phyloP scores from a whole-genome alignment of 2,113 vertebrate genomes.

The Cairina moschata region DNA sequence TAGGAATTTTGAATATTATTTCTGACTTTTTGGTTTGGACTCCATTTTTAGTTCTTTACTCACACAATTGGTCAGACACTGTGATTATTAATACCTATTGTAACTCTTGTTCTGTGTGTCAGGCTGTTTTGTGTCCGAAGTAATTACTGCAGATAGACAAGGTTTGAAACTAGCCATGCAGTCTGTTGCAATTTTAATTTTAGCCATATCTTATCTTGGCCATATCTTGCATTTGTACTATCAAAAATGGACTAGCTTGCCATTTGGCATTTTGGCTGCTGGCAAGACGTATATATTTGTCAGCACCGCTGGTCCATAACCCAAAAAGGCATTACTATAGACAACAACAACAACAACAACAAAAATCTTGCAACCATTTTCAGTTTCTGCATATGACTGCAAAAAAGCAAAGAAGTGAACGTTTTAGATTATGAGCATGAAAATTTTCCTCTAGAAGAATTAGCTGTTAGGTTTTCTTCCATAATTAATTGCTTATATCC shows the following conservation, averaged over 20 bases:
- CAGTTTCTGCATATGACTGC: neutral
- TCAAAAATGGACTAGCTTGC: neutral
- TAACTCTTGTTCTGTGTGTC: neutral
- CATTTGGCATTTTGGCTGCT: neutral
- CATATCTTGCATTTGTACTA: neutral
- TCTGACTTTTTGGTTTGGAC: neutral
- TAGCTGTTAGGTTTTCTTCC: neutral
- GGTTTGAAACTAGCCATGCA: neutral
- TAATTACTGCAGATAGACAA: neutral
- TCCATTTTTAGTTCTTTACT: neutral
- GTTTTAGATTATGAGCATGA: neutral
- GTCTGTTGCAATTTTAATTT: neutral
- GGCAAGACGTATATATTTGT: neutral
- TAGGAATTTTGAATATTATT: neutral
- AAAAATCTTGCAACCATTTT: neutral
- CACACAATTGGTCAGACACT: neutral
- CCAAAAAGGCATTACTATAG: constrained; percentile 7
- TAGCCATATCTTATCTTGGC: neutral
- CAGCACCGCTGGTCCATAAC: neutral
- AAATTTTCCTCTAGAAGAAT: neutral
- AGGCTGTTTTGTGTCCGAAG: neutral
- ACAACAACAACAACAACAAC: neutral
- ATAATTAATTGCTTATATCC: neutral
- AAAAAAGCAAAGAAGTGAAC: neutral
- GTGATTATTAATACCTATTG: neutral